These are phyloP conservation scores for Bicyclus anynana DNA, from an alignment of 1,140 invertebrate genomes.

Conservation along the genomic window DNA sequence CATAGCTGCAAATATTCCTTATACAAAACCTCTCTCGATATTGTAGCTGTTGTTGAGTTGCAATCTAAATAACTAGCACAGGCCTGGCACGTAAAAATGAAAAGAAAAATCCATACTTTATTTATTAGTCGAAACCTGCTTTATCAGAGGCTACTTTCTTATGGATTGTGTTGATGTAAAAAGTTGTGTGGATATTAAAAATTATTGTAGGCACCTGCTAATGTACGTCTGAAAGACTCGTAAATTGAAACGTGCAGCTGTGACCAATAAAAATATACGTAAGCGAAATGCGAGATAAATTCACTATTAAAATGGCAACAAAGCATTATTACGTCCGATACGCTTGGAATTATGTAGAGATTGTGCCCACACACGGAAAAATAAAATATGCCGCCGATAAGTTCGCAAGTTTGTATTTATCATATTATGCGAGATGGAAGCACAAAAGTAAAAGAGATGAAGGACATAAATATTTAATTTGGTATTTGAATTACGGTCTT, in stretches of 20 bases:
- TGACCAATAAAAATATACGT: constrained; percentile 18
- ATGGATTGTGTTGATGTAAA: constrained; percentile 5
- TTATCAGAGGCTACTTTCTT: constrained; percentile 9
- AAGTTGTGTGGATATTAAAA: constrained; percentile 6
- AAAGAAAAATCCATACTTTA: neutral
- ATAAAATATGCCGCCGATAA: constrained; percentile 16
- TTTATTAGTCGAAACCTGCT: neutral
- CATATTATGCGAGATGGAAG: constrained; percentile 35
- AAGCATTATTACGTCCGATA: constrained; percentile 25
- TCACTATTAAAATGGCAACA: constrained; percentile 20
- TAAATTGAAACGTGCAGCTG: constrained; percentile 6
- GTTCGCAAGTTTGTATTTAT: constrained; percentile 38
- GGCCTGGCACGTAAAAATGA: neutral
- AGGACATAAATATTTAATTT: constrained; percentile 56
- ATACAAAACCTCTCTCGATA: neutral
- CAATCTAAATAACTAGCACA: neutral
- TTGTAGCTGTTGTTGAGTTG: neutral
- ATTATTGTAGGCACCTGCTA: constrained; percentile 16
- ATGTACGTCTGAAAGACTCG: constrained; percentile 14
- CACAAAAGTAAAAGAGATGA: constrained; percentile 41
- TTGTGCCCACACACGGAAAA: constrained; percentile 23
- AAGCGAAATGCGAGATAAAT: constrained; percentile 22
- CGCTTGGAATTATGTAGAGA: constrained; percentile 21
- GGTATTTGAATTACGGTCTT: constrained; percentile 51
- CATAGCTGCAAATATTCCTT: neutral